Conservation (phyloP, 2,797 vertebrate genomes). For the Tinamus major region DNA sequence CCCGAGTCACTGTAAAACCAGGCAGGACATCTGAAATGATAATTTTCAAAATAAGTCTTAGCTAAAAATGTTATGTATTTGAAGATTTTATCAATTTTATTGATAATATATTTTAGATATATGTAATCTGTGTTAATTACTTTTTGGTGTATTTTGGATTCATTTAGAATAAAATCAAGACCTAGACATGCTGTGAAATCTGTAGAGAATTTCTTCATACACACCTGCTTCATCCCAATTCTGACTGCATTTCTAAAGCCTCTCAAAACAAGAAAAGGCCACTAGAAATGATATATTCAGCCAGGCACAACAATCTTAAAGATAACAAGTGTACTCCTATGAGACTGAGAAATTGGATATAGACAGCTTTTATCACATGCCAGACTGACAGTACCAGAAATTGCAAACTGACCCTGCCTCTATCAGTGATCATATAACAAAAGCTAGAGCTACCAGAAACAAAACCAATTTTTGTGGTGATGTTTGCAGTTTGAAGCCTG, state of each 20-base stretch:
- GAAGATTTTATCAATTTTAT: neutral
- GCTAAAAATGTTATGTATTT: constrained; percentile 7
- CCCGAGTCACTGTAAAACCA: constrained; percentile 85
- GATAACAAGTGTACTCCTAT: neutral
- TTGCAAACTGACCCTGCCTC: neutral
- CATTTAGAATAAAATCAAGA: neutral
- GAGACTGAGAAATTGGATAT: neutral
- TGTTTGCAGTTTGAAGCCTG: neutral
- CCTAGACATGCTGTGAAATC: neutral
- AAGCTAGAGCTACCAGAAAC: neutral
- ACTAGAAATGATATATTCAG: neutral
- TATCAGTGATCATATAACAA: neutral
- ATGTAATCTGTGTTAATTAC: neutral
- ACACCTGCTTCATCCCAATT: neutral
- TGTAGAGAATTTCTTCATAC: neutral
- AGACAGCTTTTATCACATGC: neutral
- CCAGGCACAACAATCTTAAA: neutral
- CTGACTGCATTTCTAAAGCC: neutral
- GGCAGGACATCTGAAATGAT: constrained; percentile 84
- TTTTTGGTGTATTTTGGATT: neutral
- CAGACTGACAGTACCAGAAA: neutral
- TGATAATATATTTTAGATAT: neutral
- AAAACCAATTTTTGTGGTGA: neutral
- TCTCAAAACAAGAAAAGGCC: neutral
- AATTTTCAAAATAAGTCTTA: constrained; percentile 49